phyloP scores from a whole-genome alignment of 2,888 invertebrate species.

The Teleiodes luculella region DNA sequence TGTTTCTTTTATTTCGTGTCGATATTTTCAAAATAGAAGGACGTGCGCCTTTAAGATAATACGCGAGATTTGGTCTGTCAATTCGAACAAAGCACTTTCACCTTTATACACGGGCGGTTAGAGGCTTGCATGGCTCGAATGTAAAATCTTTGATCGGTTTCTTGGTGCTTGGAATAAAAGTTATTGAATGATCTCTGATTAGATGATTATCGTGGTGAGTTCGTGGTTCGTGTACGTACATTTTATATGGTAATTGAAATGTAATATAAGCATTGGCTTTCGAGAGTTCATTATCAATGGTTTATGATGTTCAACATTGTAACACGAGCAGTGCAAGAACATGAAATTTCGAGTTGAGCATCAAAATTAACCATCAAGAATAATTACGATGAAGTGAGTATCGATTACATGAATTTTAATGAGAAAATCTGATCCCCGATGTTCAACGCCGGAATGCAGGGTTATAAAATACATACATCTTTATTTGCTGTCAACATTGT shows the following conservation, averaged over 20 bases:
- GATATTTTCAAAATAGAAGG: constrained; percentile 49
- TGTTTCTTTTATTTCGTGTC: constrained; percentile 34
- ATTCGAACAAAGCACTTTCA: constrained; percentile 39
- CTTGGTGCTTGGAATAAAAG: constrained; percentile 58
- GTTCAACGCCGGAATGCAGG: neutral
- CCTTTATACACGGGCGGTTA: constrained; percentile 41
- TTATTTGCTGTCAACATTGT: constrained; percentile 1
- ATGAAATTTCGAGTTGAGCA: constrained; percentile 35
- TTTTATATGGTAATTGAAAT: constrained; percentile 77
- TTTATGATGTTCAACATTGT: constrained; percentile 50
- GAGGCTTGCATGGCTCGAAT: constrained; percentile 37
- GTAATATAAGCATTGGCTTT: constrained; percentile 68
- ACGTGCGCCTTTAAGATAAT: constrained; percentile 57
- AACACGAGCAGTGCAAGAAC: constrained; percentile 39
- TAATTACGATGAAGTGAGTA: constrained; percentile 57
- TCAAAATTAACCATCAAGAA: constrained; percentile 41
- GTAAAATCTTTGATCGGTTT: constrained; percentile 37
- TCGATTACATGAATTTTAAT: constrained; percentile 63
- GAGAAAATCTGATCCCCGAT: constrained; percentile 43
- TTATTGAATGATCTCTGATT: constrained; percentile 74
- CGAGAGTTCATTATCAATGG: constrained; percentile 60
- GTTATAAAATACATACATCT: neutral
- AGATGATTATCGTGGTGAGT: constrained; percentile 75
- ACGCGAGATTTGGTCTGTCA: constrained; percentile 53
- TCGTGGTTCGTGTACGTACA: constrained; percentile 60